Evolutionary conservation across 2,113 vertebrate genomes (phyloP).

Genomic region (Heloderma charlesbogerti): DNA sequence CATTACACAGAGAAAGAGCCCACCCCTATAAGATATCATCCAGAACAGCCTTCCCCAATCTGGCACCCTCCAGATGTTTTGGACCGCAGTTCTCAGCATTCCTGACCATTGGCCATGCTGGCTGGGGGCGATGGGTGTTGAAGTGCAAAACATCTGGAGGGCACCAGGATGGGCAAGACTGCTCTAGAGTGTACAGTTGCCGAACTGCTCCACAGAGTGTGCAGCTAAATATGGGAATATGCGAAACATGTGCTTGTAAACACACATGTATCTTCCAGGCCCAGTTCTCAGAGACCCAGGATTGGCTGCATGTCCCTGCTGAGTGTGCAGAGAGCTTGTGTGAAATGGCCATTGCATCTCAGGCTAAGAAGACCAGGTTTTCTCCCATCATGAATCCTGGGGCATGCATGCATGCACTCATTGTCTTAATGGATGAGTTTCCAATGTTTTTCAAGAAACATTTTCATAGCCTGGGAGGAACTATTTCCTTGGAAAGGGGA

Average conservation of each 20-base stretch:
- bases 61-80: background rate
- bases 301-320: background rate
- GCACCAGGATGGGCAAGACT: background rate
- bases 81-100: background rate
- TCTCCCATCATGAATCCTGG: background rate
- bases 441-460: background rate
- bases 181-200: background rate
- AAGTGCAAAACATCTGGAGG: background rate
- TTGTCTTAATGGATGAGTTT: background rate
- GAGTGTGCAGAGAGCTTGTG: too few relatives aligned
- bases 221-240: too few relatives aligned
- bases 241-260: background rate
- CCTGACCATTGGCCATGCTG: background rate
- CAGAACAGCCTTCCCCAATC: too few relatives aligned
- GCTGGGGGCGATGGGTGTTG: background rate
- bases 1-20: background rate
- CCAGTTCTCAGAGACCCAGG: background rate
- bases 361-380: background rate
- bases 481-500: background rate
- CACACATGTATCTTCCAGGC: background rate
- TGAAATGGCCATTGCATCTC: background rate
- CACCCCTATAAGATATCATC: background rate
- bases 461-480: background rate
- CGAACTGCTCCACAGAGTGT: too few relatives aligned
- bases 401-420: background rate